phyloP scores from a whole-genome alignment of 2,797 vertebrate genomes.

The Holocentrus rufus region DNA sequence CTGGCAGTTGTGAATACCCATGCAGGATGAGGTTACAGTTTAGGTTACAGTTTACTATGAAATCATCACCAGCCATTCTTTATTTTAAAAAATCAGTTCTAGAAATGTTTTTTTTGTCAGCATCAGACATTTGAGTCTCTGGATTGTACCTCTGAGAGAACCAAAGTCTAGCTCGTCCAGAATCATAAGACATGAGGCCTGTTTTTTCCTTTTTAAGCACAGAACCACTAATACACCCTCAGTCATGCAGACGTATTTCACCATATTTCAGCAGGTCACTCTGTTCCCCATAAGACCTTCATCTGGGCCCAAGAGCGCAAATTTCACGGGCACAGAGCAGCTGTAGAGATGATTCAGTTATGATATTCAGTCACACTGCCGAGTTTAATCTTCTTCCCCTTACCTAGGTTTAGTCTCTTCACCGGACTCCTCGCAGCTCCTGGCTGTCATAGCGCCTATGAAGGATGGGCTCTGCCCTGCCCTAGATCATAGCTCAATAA shows the following conservation, averaged over 20 bases:
- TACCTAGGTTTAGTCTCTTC: conserved; percentile 38
- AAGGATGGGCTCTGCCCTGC: conserved; percentile 37
- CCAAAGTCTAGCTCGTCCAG: neutral
- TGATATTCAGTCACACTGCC: conserved; percentile 50
- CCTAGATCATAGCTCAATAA: conserved; percentile 66
- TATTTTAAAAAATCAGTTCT: too few species aligned
- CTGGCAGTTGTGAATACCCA: too few species aligned
- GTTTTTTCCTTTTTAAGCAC: neutral
- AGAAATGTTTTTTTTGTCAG: too few species aligned
- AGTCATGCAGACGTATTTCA: conserved; percentile 12
- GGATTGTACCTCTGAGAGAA: neutral
- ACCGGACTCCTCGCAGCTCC: conserved; percentile 20
- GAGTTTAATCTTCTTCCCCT: conserved; percentile 65
- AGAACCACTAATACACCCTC: neutral
- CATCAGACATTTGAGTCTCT: too few species aligned
- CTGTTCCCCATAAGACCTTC: conserved; percentile 21
- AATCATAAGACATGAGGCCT: neutral
- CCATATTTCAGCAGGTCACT: conserved; percentile 45
- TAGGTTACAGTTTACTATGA: too few species aligned
- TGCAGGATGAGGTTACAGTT: too few species aligned
- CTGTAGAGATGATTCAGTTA: conserved; percentile 65
- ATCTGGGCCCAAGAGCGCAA: conserved; percentile 3
- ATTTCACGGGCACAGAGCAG: conserved; percentile 34
- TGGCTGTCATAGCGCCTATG: conserved; percentile 50
- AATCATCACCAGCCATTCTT: too few species aligned